Evolutionary conservation across 2,888 invertebrate species (phyloP), one percentile per base, ranked within the genome.

Genomic region (Perdita meconis): DNA sequence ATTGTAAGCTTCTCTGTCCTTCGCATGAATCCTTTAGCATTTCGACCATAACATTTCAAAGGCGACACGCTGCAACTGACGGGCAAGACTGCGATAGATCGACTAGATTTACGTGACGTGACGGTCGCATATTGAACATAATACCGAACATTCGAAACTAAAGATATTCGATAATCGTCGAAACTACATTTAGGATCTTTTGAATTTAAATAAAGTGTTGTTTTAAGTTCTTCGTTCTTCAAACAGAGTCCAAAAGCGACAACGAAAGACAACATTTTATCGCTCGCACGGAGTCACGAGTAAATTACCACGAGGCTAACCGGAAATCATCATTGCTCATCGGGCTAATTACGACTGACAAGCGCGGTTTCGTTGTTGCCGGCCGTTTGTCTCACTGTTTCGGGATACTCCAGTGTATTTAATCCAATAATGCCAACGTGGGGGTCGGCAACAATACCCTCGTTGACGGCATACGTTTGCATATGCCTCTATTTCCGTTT

Each of bases 401-500:
- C 72, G 78, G n/a, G 77, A 72, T 64, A 60, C 77, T 78, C 78
- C 66, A 78, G 67, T 80, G 79, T 78, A 80, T 78, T 78, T 80
- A 80, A 80, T 80, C 79, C 78, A 78, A 80, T 80, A 80, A 78
- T 72, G 56, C 72, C 59, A 64, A 72, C 78, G 64, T n/a, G 30
- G 76, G 76, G 55, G 47, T 61, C 76, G 66, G 57, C 63, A 67
- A 78, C 78, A 79, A 78, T 78, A 69, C 78, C 79, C 79, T 73
- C 79, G 79, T 78, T 65, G 78, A 72, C 79, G 72, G 72, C 55
- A 50, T 51, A 59, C 79, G 79, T 78, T 79, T 68, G 73, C 79
- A 79, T 80, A 80, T 73, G 73, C 73, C 78, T 78, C 78, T 73
- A 80, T 78, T 78, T 80, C 78, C 79, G 73, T 57, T 73, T 68